Conservation (phyloP, 2,797 vertebrate species). For the Pseudomugil tenellus region DNA sequence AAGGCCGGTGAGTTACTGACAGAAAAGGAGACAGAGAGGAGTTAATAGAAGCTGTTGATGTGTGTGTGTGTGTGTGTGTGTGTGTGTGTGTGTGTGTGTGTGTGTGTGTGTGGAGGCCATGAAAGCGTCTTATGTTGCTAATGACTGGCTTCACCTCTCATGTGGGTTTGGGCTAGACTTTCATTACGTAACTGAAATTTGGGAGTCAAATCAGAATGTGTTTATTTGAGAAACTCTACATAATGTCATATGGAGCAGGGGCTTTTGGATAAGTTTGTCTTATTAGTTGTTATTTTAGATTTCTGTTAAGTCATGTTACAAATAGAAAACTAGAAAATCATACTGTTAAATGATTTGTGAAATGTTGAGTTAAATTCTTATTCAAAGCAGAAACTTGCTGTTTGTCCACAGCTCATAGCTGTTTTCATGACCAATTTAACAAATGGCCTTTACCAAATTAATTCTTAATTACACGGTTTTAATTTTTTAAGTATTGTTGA, state of each 20-base stretch:
- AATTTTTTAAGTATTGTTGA: neutral
- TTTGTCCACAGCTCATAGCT: neutral
- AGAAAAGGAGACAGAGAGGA: constrained; percentile 2
- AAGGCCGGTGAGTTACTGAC: constrained; percentile 76
- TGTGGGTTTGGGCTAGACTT: constrained; percentile 9
- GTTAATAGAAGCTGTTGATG: constrained; percentile 4
- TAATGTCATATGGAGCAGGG: neutral
- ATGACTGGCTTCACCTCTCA: constrained; percentile 23
- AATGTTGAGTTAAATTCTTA: neutral
- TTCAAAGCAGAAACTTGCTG: neutral
- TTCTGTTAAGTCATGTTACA: neutral
- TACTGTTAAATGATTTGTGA: neutral
- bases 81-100: constrained; percentile 7
- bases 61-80: neutral
- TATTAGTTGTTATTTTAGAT: neutral
- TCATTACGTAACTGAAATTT: constrained; percentile 37
- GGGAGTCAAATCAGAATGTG: neutral
- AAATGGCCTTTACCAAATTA: neutral
- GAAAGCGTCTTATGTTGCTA: neutral
- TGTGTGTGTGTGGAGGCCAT: constrained; percentile 4
- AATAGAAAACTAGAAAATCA: neutral
- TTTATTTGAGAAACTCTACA: constrained; percentile 8
- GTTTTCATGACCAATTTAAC: neutral
- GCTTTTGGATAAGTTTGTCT: neutral
- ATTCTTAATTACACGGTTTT: neutral